phyloP scores from a whole-genome alignment of 2,797 vertebrate genomes.

The Lophius americanus region DNA sequence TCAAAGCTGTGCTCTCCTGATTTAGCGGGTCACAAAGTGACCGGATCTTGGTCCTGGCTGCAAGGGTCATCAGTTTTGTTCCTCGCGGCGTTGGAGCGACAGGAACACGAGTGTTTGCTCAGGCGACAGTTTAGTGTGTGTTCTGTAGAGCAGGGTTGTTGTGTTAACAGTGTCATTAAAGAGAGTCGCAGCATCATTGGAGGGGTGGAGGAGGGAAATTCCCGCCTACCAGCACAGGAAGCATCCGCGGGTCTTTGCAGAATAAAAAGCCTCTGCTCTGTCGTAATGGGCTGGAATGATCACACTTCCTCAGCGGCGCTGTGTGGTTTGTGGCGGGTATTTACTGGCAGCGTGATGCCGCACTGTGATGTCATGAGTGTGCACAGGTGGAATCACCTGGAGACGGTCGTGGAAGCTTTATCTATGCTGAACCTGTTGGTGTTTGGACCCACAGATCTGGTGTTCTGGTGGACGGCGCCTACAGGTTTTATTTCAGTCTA shows the following conservation, averaged over 20 bases:
- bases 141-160: slow-evolving; percentile 25
- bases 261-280: slow-evolving; percentile 12
- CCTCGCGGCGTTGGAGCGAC: too few relatives aligned
- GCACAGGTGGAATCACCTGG: not conserved
- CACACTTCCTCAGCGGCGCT: slow-evolving; percentile 26
- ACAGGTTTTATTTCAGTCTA: too few relatives aligned
- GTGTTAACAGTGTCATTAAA: too few relatives aligned
- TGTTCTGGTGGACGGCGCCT: too few relatives aligned
- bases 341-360: slow-evolving; percentile 20
- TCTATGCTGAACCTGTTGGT: too few relatives aligned
- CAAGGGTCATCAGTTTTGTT: too few relatives aligned
- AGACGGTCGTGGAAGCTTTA: too few relatives aligned
- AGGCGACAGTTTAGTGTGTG: not conserved
- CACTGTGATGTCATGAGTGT: not conserved
- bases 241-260: slow-evolving; percentile 38
- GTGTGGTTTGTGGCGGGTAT: slow-evolving; percentile 25
- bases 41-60: slow-evolving; percentile 32
- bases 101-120: too few relatives aligned
- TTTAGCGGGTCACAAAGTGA: slow-evolving; percentile 3
- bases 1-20: not conserved
- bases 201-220: slow-evolving; percentile 19
- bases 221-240: not conserved
- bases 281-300: slow-evolving; percentile 26
- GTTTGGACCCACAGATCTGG: too few relatives aligned
- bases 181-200: not conserved